Conservation (phyloP, 2,888 invertebrate species). For the Lucinisca nassula region DNA sequence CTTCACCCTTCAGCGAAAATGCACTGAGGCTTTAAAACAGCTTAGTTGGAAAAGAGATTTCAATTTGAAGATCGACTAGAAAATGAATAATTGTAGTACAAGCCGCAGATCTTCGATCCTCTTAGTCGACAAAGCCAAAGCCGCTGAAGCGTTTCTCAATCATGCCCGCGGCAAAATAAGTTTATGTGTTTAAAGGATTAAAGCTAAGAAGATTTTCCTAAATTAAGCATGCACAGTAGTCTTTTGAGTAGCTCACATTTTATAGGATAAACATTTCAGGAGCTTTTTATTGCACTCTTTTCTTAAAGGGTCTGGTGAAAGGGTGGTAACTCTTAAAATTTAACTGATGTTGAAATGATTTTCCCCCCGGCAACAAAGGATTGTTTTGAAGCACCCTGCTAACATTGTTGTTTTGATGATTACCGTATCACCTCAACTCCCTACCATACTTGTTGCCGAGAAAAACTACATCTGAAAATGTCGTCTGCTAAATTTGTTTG, state of each 20-base stretch:
- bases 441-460: no score
- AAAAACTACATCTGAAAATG: no score
- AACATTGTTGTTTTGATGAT: no score
- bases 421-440: no score
- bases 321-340: not conserved
- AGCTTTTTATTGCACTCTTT: not conserved
- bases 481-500: no score
- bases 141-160: constrained; percentile 11
- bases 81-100: constrained; percentile 10
- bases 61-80: constrained; percentile 8
- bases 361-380: not conserved
- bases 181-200: constrained; percentile 19
- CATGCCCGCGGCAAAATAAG: constrained; percentile 11
- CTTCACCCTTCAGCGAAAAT: not conserved
- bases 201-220: not conserved
- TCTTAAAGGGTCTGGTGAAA: not conserved
- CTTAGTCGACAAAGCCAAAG: not conserved
- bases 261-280: constrained; percentile 7
- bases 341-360: not conserved
- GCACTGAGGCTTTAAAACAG: constrained; percentile 7
- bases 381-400: not conserved
- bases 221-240: not conserved
- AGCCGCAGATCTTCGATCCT: not conserved
- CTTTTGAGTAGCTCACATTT: constrained; percentile 6
- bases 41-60: constrained; percentile 12